phyloP scores from a whole-genome alignment of 2,113 vertebrate genomes.

The Serilophus lunatus region DNA sequence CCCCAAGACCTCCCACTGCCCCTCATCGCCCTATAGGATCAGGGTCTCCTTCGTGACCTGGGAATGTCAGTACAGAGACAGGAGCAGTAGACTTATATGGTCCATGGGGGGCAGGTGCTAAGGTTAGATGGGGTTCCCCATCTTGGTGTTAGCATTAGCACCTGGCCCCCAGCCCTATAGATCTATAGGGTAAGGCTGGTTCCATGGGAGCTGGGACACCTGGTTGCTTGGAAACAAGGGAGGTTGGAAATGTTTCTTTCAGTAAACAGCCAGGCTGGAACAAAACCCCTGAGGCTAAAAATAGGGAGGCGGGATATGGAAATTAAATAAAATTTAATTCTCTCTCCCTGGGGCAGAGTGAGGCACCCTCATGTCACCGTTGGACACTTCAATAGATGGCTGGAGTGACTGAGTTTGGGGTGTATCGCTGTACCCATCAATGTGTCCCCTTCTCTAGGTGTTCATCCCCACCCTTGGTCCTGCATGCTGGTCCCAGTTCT shows the following conservation, averaged over 20 bases:
- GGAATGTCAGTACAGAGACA: not conserved
- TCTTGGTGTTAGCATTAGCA: not conserved
- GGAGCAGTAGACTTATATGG: not conserved
- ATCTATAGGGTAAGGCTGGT: not conserved
- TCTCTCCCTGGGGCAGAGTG: not conserved
- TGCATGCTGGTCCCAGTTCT: not conserved
- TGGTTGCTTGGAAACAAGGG: conserved; percentile 60
- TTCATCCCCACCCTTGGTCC: not conserved
- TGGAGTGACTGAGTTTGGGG: not conserved
- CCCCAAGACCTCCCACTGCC: not conserved
- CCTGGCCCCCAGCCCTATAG: not conserved
- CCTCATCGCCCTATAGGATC: not conserved
- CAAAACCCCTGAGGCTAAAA: conserved; percentile 57
- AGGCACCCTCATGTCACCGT: not conserved
- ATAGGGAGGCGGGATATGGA: conserved; percentile 41
- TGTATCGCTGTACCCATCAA: not conserved
- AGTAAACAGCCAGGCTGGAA: conserved; percentile 63
- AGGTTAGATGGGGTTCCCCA: not conserved
- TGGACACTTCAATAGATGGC: fast-evolving
- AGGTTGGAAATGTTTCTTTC: conserved; percentile 50
- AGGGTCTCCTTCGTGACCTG: not conserved
- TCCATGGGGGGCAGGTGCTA: fast-evolving
- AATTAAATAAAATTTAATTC: conserved; percentile 1
- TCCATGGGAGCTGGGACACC: conserved; percentile 37
- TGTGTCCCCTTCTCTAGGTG: not conserved